phyloP scores from a whole-genome alignment of 2,113 vertebrate species.

The Phocoena phocoena region DNA sequence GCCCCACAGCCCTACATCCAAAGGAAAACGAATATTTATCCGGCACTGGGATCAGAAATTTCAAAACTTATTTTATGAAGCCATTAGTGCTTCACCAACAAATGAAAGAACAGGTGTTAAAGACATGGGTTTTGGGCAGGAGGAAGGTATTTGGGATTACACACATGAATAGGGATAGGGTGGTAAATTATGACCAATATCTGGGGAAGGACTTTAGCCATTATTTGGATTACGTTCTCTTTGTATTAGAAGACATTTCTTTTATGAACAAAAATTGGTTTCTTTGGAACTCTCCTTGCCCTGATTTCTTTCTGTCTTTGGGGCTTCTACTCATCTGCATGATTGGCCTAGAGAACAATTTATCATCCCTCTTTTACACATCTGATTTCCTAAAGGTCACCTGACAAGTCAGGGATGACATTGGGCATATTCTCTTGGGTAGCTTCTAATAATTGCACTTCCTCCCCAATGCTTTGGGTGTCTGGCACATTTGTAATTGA shows the following conservation, averaged over 20 bases:
- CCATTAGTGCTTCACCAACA: background rate
- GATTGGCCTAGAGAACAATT: constrained; percentile 47
- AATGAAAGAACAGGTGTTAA: constrained; percentile 7
- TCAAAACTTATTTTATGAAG: constrained; percentile 15
- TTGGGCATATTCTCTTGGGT: constrained; percentile 48
- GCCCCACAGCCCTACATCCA: background rate
- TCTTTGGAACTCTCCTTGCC: background rate
- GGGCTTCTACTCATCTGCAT: constrained; percentile 36
- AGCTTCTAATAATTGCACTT: constrained; percentile 50
- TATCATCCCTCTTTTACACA: constrained; percentile 47
- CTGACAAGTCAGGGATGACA: constrained; percentile 56
- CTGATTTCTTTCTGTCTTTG: background rate
- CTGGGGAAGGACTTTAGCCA: background rate
- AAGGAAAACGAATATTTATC: background rate
- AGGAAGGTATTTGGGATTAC: constrained; percentile 30
- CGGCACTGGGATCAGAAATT: background rate
- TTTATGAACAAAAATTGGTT: background rate
- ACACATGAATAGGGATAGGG: background rate
- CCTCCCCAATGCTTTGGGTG: constrained; percentile 62
- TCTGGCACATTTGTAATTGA: constrained; percentile 68
- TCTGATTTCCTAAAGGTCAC: constrained; percentile 69
- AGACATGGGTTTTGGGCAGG: constrained; percentile 43
- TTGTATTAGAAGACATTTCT: constrained; percentile 23
- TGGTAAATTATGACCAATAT: background rate
- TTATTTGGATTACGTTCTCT: background rate